Percentiles rank a stretch among this genome's conserved stretches.
These are phyloP conservation scores for Lasioglossum baleicum DNA, from an alignment of 1,140 invertebrate species.

Conservation along the genomic window DNA sequence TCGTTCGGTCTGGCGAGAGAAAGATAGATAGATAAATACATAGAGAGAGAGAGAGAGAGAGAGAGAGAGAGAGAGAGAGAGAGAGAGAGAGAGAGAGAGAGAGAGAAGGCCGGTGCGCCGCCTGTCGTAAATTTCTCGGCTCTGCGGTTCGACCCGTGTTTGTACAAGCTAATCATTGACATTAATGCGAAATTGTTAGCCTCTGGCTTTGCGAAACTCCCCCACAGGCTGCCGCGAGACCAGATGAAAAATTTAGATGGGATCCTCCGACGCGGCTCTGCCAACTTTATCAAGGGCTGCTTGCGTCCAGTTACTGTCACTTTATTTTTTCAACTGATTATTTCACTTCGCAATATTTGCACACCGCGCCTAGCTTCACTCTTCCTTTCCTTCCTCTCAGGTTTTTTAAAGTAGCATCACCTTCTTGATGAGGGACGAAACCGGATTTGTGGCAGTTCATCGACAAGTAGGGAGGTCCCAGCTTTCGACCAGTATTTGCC, in stretches of 20 bases:
- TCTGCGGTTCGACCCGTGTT: neutral
- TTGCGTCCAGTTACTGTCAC: too few species aligned
- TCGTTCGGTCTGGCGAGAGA: neutral
- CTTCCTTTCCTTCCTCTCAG: too few species aligned
- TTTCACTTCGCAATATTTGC: too few species aligned
- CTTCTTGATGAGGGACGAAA: too few species aligned
- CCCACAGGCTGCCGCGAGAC: neutral
- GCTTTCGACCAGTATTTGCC: constrained; percentile 5
- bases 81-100: too few species aligned
- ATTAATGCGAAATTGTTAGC: neutral
- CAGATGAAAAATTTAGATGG: neutral
- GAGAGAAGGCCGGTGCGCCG: neutral
- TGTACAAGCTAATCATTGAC: constrained; percentile 6
- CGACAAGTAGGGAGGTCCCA: neutral
- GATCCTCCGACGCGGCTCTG: neutral
- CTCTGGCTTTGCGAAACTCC: neutral
- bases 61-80: too few species aligned
- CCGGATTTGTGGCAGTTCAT: too few species aligned
- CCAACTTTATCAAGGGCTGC: neutral
- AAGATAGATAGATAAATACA: too few species aligned
- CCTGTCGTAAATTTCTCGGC: constrained; percentile 13
- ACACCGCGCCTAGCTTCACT: too few species aligned
- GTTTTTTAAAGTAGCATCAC: too few species aligned
- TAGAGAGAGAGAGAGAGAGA: too few species aligned
- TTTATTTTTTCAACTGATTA: too few species aligned